Evolutionary conservation across 2,113 vertebrate genomes (phyloP).

Genomic region (Rissa tridactyla): DNA sequence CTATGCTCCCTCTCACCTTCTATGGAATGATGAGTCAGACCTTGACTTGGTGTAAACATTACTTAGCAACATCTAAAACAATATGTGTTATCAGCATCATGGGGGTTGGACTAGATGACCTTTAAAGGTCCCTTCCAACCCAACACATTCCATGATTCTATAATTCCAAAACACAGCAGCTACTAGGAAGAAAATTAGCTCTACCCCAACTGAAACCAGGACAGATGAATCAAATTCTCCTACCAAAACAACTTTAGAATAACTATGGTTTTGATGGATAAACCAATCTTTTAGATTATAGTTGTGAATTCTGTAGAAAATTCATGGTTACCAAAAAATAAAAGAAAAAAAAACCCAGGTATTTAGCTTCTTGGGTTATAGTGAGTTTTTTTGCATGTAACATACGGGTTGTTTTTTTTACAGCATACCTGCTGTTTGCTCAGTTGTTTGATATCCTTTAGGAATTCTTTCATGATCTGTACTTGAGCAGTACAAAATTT

Average conservation of each 20-base stretch:
- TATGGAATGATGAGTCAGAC: background rate
- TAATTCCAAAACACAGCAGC: background rate
- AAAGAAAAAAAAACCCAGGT: background rate
- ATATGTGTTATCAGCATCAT: background rate
- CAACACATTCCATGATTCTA: too few species aligned
- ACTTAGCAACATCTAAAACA: background rate
- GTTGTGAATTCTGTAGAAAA: background rate
- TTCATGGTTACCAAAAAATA: background rate
- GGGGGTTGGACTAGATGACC: too few species aligned
- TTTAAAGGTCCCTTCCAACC: too few species aligned
- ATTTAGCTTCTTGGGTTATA: background rate
- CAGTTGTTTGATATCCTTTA: background rate
- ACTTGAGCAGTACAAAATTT: background rate
- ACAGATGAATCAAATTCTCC: background rate
- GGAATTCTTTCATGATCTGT: background rate
- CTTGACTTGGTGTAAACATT: background rate
- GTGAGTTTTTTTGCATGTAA: background rate
- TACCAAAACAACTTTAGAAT: background rate
- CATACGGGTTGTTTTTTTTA: background rate
- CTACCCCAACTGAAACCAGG: background rate
- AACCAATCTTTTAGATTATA: background rate
- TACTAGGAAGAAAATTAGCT: background rate
- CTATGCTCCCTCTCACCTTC: background rate
- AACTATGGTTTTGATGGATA: background rate
- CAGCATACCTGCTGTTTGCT: background rate